Conservation (phyloP, 2,797 vertebrate species). For the Yasuhikotakia modesta region DNA sequence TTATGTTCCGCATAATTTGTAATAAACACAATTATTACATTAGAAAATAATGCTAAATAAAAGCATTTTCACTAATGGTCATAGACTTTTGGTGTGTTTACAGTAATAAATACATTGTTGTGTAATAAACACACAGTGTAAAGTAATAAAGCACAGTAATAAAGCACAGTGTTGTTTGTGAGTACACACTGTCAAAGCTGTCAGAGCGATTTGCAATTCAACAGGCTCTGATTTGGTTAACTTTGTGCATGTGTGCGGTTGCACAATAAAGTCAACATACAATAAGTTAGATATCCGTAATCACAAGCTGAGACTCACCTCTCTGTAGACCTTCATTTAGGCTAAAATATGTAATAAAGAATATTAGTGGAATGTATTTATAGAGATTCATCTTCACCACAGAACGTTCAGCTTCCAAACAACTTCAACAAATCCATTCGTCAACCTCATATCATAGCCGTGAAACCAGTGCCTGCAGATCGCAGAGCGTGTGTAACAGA, state of each 20-base stretch:
- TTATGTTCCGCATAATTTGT: too few relatives aligned
- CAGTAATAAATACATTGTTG: not conserved
- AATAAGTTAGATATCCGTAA: not conserved
- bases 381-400: slow-evolving; percentile 82
- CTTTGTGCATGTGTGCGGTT: not conserved
- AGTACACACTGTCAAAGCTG: not conserved
- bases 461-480: slow-evolving; percentile 60
- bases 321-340: slow-evolving; percentile 77
- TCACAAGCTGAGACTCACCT: slow-evolving; percentile 74
- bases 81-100: not conserved
- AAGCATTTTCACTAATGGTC: too few relatives aligned
- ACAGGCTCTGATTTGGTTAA: not conserved
- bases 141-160: too few relatives aligned
- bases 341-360: slow-evolving; percentile 75
- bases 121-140: too few relatives aligned
- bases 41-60: too few relatives aligned
- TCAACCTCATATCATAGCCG: slow-evolving; percentile 72
- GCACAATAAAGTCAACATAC: slow-evolving; percentile 9
- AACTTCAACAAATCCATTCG: slow-evolving; percentile 62
- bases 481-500: slow-evolving; percentile 61
- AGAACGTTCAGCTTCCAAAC: slow-evolving; percentile 65
- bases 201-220: not conserved
- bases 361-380: slow-evolving; percentile 78
- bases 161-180: not conserved
- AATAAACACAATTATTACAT: slow-evolving; percentile 4